Base-by-base conservation (phyloP, 1,140 invertebrate species). In the Drosophila pseudoobscura region DNA sequence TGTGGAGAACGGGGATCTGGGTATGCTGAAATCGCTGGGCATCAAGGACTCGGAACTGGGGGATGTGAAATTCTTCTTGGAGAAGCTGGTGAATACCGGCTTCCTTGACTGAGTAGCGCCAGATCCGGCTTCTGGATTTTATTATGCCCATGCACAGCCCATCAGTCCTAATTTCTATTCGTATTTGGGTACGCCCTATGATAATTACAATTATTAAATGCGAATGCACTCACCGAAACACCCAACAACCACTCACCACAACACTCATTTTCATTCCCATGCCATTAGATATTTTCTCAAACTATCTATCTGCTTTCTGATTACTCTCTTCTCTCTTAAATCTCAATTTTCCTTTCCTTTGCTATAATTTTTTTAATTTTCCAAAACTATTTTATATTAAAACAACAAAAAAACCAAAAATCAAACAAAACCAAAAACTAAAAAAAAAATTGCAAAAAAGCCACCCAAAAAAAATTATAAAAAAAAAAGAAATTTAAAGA, bases 1-100 rank as follows among this genome's bases (percentile, higher is more conserved):
- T 1, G 97, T 99, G n/a, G 97, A 98, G 89, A 98, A 98, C 87
- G 98, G 97, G 3, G 97, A 98, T 91, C 93, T 98, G 15, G 97
- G 97, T 58, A 97, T 98, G 95, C 93, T 99, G 43, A 98, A 98
- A 91, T 97, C 97, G 8, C 93, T 98, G 26, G 97, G 97, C 47
- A 98, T 98, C 91, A 98, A 98, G 92, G 97, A 98, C 92, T 97
- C 97, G 0, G 98, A 99, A 91, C 93, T 98, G 29, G 97, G 97
- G n/a, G 98, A 99, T 90, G 97, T 99, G 24, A 98, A 98, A 91
- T 99, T 99, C 93, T 99, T 99, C 93, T 94, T 98, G 64, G 97
- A 99, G 92, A 98, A 98, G 92, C 94, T 99, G 70, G 97, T 98
- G 46, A 98, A 98, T 92, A 99, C 98, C 64, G 98, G 98, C 69